phyloP scores from a whole-genome alignment of 2,888 invertebrate species.

The Leucophenga montana region DNA sequence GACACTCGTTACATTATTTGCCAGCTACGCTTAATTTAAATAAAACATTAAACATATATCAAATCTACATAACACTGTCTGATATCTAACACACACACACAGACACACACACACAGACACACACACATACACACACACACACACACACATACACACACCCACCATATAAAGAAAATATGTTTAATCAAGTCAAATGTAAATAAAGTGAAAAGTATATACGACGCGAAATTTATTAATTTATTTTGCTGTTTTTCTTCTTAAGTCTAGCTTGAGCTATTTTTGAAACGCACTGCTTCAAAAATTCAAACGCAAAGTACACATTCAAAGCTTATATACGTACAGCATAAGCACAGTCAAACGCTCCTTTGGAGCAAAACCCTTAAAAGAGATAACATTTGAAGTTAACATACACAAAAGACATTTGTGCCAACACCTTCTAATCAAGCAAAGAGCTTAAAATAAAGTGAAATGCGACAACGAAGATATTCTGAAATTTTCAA shows the following conservation, averaged over 20 bases:
- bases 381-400: conserved; percentile 51
- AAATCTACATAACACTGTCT: too few relatives aligned
- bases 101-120: too few relatives aligned
- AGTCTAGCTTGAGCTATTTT: background rate
- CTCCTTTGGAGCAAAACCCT: background rate
- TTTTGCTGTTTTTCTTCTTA: background rate
- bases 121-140: too few relatives aligned
- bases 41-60: too few relatives aligned
- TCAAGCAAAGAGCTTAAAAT: conserved; percentile 66
- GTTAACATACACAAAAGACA: conserved; percentile 46
- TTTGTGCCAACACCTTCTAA: conserved; percentile 66
- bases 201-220: background rate
- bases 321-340: background rate
- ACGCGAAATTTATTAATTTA: background rate
- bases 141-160: too few relatives aligned
- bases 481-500: conserved; percentile 61
- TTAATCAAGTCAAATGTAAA: background rate
- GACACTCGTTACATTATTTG: too few relatives aligned
- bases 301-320: background rate
- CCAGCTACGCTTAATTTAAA: too few relatives aligned
- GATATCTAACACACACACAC: too few relatives aligned
- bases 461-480: conserved; percentile 64
- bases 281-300: background rate
- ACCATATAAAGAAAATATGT: background rate
- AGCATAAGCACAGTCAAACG: background rate